Base-by-base conservation (phyloP, 2,888 invertebrate genomes). In the Alentia gelatinosa region DNA sequence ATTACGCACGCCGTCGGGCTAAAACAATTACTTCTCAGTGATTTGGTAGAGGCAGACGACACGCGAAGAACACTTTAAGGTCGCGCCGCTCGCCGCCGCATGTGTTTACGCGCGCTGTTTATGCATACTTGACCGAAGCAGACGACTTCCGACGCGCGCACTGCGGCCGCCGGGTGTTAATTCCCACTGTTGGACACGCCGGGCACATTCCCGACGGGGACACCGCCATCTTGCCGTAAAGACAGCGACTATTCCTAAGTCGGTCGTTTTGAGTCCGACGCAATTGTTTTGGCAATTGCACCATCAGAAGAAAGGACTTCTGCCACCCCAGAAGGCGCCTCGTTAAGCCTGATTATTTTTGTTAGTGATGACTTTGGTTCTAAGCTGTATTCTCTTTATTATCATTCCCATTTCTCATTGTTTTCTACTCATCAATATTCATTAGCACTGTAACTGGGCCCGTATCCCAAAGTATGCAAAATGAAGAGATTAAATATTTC, bases 11-110 rank as follows among this genome's bases (percentile, higher is more conserved):
- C 42, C 37, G 30, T 23, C 47, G 86, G 86, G 86, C 86, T 86
- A 86, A 86, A 86, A 86, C 86, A 86, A 86, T 86, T 86, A 86
- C 86, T 86, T 86, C 86, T 35, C 86, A 50, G 47, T 47, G 86
- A 86, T 86, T 86, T 86, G 42, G 30, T 50, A 33, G 47, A 47
- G 23, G 33, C 47, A 26, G 86, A 86, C 42, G 86, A 86, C 86
- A 86, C 35, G 86, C 86, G 35, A 86, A 15, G 86, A 30, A 86
- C 86, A 86, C 86, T 86, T 86, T 86, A 86, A 35, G 86, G 86
- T 47, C 86, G 47, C 33, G 86, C 86, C 15, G 42, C n/a, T 26
- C 86, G 42, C 47, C 86, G 47, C 86, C 19, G 86, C 50, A 86
- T 50, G 86, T 86, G 86, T 50, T 42, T 42, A 47, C 50, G 86